These are phyloP conservation scores for Ophioderma brevispina DNA, from an alignment of 35 echinoderm and acorn worm species.

Conservation along the genomic window DNA sequence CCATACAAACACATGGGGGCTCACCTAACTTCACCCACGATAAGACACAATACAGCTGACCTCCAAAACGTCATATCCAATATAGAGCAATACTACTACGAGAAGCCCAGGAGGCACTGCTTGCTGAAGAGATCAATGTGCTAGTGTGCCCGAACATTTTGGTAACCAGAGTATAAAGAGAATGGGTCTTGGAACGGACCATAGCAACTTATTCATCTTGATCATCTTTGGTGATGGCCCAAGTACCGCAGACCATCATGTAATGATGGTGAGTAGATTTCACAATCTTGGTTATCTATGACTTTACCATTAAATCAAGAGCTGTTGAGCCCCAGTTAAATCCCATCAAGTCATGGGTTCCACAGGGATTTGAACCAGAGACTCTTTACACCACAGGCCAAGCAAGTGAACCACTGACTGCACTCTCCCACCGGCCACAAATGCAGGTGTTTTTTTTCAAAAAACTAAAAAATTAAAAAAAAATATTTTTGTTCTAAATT, in stretches of 20 bases:
- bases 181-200: background rate
- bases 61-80: constrained; percentile 60
- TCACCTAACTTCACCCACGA: background rate
- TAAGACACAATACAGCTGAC: constrained; percentile 57
- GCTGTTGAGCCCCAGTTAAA: too few relatives aligned
- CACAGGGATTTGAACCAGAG: too few relatives aligned
- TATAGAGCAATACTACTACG: constrained; percentile 50
- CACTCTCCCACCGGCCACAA: too few relatives aligned
- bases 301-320: too few relatives aligned
- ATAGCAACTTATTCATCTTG: too few relatives aligned
- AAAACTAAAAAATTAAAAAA: too few relatives aligned
- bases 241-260: constrained; percentile 49
- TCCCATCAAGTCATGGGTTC: too few relatives aligned
- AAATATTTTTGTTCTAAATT: too few relatives aligned
- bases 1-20: constrained; percentile 11
- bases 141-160: constrained; percentile 17
- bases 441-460: too few relatives aligned
- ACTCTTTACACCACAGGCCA: too few relatives aligned
- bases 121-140: background rate
- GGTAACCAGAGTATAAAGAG: background rate
- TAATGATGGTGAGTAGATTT: constrained; percentile 71
- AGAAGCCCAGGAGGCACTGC: background rate
- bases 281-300: too few relatives aligned
- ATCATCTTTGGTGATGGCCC: constrained; percentile 13
- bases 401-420: too few relatives aligned